Conservation (phyloP, 2,797 vertebrate genomes). For the Craterocephalus amniculus region DNA sequence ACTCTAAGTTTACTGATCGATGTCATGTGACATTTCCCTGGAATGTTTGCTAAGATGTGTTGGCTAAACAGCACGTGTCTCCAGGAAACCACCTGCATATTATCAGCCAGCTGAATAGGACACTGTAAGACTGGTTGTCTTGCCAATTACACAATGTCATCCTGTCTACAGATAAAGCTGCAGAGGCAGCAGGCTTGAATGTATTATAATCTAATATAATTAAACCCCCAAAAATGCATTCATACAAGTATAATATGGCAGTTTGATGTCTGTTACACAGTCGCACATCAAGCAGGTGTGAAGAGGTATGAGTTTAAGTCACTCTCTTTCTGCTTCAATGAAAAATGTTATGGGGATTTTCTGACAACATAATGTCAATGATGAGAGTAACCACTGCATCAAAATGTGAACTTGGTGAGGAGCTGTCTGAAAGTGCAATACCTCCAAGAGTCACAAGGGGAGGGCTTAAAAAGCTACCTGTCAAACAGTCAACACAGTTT, state of each 20-base stretch:
- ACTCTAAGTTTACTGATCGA: constrained; percentile 36
- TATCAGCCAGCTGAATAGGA: constrained; percentile 19
- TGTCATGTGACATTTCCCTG: constrained; percentile 50
- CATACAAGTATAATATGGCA: background rate
- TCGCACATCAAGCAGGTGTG: too few species aligned
- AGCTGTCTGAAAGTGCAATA: too few species aligned
- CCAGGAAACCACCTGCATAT: constrained; percentile 33
- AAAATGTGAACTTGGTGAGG: background rate
- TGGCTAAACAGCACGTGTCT: constrained; percentile 30
- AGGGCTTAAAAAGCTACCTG: too few species aligned
- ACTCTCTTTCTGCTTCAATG: background rate
- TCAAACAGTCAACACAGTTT: too few species aligned
- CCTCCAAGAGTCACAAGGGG: too few species aligned
- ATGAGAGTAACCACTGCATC: background rate
- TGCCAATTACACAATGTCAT: constrained; percentile 2
- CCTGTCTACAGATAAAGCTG: background rate
- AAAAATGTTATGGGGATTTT: background rate
- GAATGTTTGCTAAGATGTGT: constrained; percentile 54
- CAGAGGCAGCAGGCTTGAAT: background rate
- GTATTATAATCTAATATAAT: background rate
- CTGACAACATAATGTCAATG: background rate
- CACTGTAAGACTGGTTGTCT: constrained; percentile 4
- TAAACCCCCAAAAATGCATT: background rate
- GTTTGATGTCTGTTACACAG: background rate
- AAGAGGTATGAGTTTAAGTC: too few species aligned